Base-by-base conservation (phyloP, 2,113 vertebrate species). In the Cephalopterus ornatus region DNA sequence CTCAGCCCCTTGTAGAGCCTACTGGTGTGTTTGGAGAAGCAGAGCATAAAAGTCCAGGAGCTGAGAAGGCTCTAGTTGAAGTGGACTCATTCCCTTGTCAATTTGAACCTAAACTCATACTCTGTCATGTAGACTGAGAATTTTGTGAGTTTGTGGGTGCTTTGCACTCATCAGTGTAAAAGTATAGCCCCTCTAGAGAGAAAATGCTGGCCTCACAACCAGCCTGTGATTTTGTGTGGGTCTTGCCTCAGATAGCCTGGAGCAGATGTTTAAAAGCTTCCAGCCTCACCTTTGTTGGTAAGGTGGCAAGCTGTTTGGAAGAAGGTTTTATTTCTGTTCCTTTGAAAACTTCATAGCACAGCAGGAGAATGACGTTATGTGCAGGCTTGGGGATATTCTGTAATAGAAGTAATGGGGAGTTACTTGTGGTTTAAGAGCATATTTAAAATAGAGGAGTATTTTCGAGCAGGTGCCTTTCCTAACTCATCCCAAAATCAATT, bases 31-130 rank as follows among this genome's bases (percentile, higher is more conserved):
- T 65, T 78, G 49, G 44, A 62, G 50, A 61, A 89, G 53, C 42
- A 81, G 24, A 78, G 30, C 7, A 6, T n/a, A 19, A 82, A 66
- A 85, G 23, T 3, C 7, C 5, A 33, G 65, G 24, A 84, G 11
- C 3, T 78, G 39, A 28, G 13, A 65, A 65, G 42, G 3, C 19
- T 91, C 2, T 37, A 15, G 8, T 7, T 76, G 42, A 85, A 73
- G 37, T 21, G 12, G 23, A 50, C 32, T 10, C 0, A 0, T 50
- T 76, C 9, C 8, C 7, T 42, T 76, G 5, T 5, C 7, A 33
- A 9, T 66, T 63, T 71, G 58, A 47, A 42, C 21, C 33, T 49
- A 20, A 76, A 20, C 8, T 89, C 1, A 0, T 42, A 11, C 58
- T 6, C 32, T 74, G 16, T 30, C 14, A 22, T 37, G 17, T 32